Evolutionary conservation across 1,140 invertebrate genomes (phyloP).

Genomic region (Amyelois transitella): DNA sequence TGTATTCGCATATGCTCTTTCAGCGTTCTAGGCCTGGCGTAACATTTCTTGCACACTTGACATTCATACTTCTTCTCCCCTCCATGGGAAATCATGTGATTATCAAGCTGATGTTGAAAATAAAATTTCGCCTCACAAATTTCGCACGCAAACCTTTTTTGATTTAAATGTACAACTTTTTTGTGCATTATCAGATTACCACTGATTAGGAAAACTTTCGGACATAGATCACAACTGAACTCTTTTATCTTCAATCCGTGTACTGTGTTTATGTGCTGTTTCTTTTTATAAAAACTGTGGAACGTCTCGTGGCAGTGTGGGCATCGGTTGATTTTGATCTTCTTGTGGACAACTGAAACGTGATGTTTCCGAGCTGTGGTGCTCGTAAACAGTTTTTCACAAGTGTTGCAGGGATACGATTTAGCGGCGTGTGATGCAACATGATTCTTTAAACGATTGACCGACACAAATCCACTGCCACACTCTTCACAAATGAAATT

Average conservation of each 20-base stretch:
- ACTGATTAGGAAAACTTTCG: constrained; percentile 1
- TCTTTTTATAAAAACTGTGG: constrained; percentile 6
- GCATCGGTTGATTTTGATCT: constrained; percentile 5
- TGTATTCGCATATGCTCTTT: constrained; percentile 81
- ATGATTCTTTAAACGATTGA: constrained; percentile 16
- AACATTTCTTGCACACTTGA: constrained; percentile 77
- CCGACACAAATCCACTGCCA: constrained; percentile 75
- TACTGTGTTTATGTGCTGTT: constrained; percentile 8
- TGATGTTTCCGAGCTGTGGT: not conserved
- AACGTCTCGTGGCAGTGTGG: constrained; percentile 10
- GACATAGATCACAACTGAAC: constrained; percentile 13
- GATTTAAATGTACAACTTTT: constrained; percentile 29
- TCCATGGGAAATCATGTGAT: constrained; percentile 71
- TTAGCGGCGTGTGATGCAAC: not conserved
- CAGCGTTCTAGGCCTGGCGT: constrained; percentile 75
- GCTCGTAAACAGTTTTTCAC: not conserved
- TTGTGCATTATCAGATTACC: constrained; percentile 18
- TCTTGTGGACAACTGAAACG: not conserved
- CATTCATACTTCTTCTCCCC: constrained; percentile 81
- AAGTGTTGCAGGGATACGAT: not conserved
- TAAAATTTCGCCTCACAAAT: constrained; percentile 26
- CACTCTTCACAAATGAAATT: constrained; percentile 83
- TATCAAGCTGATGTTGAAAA: constrained; percentile 8
- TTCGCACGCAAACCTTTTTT: constrained; percentile 20
- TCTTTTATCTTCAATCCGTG: constrained; percentile 2